Conservation (phyloP, 2,113 vertebrate species). For the Callopanchax toddi region DNA sequence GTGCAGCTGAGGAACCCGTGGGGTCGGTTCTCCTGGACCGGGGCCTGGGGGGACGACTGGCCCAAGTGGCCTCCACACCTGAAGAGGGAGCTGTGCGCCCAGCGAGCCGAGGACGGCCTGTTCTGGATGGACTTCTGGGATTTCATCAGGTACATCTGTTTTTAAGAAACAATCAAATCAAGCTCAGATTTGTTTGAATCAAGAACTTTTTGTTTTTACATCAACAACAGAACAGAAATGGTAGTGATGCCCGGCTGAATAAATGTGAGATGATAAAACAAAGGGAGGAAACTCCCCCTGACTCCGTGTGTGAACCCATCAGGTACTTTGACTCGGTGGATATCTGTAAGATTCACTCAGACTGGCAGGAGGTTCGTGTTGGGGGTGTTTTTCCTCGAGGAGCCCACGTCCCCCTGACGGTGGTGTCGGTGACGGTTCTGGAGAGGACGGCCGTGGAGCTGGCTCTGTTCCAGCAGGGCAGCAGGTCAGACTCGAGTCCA, state of each 20-base stretch:
- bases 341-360: constrained; percentile 93
- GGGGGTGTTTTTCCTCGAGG: constrained; percentile 88
- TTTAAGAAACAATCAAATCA: no score
- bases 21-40: constrained; percentile 97
- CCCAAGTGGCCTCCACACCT: constrained; percentile 85
- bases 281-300: neutral
- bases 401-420: constrained; percentile 83
- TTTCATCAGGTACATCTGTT: constrained; percentile 91
- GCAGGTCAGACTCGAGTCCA: constrained; percentile 79
- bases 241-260: no score
- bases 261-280: no score
- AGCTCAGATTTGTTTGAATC: no score
- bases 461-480: constrained; percentile 92
- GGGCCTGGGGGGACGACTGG: constrained; percentile 93
- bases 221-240: no score
- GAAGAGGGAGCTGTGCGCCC: constrained; percentile 87
- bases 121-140: constrained; percentile 98
- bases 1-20: constrained; percentile 93
- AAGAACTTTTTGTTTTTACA: no score
- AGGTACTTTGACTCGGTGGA: constrained; percentile 97
- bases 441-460: constrained; percentile 90
- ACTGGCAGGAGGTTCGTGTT: constrained; percentile 94
- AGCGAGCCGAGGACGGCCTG: constrained; percentile 90
- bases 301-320: neutral
- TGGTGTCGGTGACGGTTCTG: constrained; percentile 88